These are phyloP conservation scores for Carcharodon carcharias DNA, from an alignment of 2,797 vertebrate species.

Conservation along the genomic window DNA sequence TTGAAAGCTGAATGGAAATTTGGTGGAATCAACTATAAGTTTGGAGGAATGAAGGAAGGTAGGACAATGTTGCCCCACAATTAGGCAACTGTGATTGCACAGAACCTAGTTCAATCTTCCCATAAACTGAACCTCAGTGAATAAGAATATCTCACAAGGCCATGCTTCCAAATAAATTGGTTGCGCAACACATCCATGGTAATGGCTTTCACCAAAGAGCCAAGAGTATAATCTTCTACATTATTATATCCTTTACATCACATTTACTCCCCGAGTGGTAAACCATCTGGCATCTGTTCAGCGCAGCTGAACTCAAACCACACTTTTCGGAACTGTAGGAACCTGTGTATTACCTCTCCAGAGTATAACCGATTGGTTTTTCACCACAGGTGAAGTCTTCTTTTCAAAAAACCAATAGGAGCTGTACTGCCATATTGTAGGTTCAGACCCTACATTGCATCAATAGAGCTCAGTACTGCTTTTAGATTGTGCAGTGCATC, in stretches of 20 bases:
- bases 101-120: not conserved
- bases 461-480: not conserved
- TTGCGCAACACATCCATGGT: not conserved
- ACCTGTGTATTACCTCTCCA: not conserved
- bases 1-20: slow-evolving; percentile 85
- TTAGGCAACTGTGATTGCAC: not conserved
- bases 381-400: not conserved
- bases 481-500: not conserved
- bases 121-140: not conserved
- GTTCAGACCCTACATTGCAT: not conserved
- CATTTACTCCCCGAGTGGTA: not conserved
- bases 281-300: not conserved
- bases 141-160: not conserved
- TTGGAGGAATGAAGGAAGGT: slow-evolving; percentile 90
- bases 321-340: not conserved
- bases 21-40: slow-evolving; percentile 79
- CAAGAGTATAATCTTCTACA: not conserved
- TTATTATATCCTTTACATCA: not conserved
- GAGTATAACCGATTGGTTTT: not conserved
- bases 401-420: not conserved
- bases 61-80: slow-evolving; percentile 45
- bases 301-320: not conserved
- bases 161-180: not conserved
- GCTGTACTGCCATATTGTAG: not conserved
- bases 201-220: not conserved